Base-by-base conservation (phyloP, 1,140 invertebrate genomes). In the Zaprionus lachaisei region DNA sequence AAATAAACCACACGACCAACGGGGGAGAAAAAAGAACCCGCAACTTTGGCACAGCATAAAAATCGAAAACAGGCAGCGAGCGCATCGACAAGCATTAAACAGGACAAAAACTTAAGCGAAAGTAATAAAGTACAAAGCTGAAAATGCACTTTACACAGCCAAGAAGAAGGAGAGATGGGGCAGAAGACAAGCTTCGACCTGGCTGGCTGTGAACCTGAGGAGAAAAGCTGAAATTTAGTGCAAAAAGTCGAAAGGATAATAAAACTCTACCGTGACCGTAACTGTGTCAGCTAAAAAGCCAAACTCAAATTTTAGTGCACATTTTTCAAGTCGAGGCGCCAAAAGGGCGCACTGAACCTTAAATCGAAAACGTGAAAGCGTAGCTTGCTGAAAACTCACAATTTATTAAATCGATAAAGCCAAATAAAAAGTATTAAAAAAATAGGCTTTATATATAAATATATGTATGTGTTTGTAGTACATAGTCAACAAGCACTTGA, bases 351-450 rank as follows among this genome's bases (percentile, higher is more conserved):
- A 76, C 58, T 78, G 73, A 84, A 79, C 71, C 74, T 76, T 76
- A 83, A 83, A 83, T 70, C 64, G 77, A 87, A 79, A 70, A 86
- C 80, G 80, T 66, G 79, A 77, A 70, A 73, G 69, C 26, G 56
- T 38, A 44, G 47, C 17, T 37, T 44, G 49, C 37, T 54, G 72
- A 65, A 51, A 51, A 56, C 74, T 67, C 54, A 56, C 69, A 84
- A 90, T 89, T 89, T 89, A 89, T 89, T 89, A 72, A 89, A 89
- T 89, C 84, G 84, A 89, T 89, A 90, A 81, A 80, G 61, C 51
- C 77, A 72, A 34, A 70, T n/a, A 41, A 4, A 26, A 63, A 31
- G 24, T 11, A 7, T 24, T 3, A 24, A 24, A 63, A 63, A 44
- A 47, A 26, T n/a, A 31, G 11, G 54, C 14, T 58, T 11, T 64